Evolutionary conservation across 2,888 invertebrate genomes (phyloP).

Genomic region (Rambutsinella grinnellia): DNA sequence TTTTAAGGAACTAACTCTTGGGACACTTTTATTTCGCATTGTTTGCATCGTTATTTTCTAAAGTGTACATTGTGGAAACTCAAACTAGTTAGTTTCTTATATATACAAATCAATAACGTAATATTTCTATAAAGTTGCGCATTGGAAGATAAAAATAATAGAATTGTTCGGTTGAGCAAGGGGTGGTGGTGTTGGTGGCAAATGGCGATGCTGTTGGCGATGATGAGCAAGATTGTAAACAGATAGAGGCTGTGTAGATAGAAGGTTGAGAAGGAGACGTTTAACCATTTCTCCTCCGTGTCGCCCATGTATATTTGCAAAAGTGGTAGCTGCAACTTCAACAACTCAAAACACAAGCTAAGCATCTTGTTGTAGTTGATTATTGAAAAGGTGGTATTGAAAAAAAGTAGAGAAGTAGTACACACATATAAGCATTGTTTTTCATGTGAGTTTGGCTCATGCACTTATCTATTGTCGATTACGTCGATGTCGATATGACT

Average conservation of each 20-base stretch:
- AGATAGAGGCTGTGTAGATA: too few relatives aligned
- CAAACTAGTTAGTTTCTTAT: too few relatives aligned
- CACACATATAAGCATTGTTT: neutral
- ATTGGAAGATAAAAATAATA: too few relatives aligned
- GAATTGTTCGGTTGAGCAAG: neutral
- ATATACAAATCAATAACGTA: neutral
- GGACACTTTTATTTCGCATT: too few relatives aligned
- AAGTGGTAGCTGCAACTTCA: neutral
- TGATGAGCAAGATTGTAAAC: neutral
- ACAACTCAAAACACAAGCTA: neutral
- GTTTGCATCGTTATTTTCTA: too few relatives aligned
- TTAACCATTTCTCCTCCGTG: neutral
- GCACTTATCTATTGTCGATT: neutral
- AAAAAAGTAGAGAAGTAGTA: neutral
- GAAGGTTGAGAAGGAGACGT: neutral
- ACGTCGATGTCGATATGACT: neutral
- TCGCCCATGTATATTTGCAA: neutral
- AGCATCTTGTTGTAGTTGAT: too few relatives aligned
- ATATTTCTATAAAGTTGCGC: neutral
- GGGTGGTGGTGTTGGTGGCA: conserved; percentile 3
- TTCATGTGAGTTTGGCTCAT: neutral
- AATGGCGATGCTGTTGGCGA: conserved; percentile 11
- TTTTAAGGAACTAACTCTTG: too few relatives aligned
- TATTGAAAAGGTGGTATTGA: neutral
- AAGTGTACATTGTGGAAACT: too few relatives aligned